These are phyloP conservation scores for Pocillopora verrucosa DNA, from an alignment of 64 coral and sea anemone species.

Conservation along the genomic window DNA sequence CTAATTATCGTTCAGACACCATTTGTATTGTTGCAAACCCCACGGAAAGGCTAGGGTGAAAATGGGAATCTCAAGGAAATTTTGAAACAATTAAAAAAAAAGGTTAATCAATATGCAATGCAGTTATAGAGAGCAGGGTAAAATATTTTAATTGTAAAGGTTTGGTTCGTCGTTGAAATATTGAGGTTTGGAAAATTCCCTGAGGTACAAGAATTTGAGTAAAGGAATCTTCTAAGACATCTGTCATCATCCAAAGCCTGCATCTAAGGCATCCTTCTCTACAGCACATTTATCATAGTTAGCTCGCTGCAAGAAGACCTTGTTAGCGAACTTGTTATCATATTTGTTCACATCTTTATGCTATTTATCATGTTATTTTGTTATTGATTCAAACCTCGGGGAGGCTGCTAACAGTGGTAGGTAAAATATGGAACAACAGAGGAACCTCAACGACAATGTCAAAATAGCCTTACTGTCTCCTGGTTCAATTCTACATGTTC, in stretches of 20 bases:
- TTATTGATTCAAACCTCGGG: neutral
- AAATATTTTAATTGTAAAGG: too few species aligned
- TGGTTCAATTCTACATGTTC: too few species aligned
- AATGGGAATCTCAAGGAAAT: neutral
- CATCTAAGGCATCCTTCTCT: neutral
- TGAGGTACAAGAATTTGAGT: neutral
- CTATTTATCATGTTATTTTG: neutral
- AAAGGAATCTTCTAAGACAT: too few species aligned
- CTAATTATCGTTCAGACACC: neutral
- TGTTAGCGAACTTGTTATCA: slow-evolving; percentile 3
- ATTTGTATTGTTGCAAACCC: neutral
- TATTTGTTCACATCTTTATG: neutral
- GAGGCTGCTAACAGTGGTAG: neutral
- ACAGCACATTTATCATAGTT: slow-evolving; percentile 2
- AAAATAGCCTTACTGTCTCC: neutral
- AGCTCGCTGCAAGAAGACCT: neutral
- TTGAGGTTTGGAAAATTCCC: neutral
- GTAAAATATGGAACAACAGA: neutral
- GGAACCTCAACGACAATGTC: neutral
- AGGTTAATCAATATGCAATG: too few species aligned
- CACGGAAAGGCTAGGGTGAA: neutral
- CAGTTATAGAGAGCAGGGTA: too few species aligned
- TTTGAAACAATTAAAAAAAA: too few species aligned
- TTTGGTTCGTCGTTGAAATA: too few species aligned
- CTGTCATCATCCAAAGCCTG: neutral